Conservation (phyloP, 2,888 invertebrate genomes). For the Sminthurides aquaticus region DNA sequence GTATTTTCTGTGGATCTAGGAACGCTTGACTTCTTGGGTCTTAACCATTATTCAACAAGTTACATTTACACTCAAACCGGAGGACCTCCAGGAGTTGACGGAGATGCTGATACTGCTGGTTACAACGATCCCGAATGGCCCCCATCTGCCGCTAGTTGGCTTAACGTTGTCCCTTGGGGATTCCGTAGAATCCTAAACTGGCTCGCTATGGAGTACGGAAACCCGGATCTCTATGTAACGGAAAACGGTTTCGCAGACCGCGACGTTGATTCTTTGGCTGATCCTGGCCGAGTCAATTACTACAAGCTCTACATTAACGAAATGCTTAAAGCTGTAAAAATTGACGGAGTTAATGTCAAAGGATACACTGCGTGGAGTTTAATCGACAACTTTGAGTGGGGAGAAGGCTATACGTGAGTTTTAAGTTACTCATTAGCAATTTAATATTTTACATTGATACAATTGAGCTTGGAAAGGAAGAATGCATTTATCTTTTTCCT, state of each 20-base stretch:
- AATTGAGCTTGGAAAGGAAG: too few species aligned
- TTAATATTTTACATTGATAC: too few species aligned
- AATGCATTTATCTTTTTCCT: too few species aligned
- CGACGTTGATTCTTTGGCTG: conserved; percentile 29
- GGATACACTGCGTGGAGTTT: conserved; percentile 36
- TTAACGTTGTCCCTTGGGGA: conserved; percentile 38
- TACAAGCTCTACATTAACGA: conserved; percentile 39
- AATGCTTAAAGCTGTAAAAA: conserved; percentile 37
- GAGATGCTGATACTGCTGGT: conserved; percentile 26
- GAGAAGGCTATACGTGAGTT: conserved; percentile 29
- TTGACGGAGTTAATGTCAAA: conserved; percentile 37
- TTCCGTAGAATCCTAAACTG: conserved; percentile 34
- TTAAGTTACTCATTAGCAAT: too few species aligned
- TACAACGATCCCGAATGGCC: conserved; percentile 26
- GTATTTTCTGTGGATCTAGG: not conserved
- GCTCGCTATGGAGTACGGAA: conserved; percentile 32
- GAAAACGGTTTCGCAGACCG: conserved; percentile 30
- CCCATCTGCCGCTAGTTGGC: conserved; percentile 34
- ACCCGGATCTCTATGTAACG: conserved; percentile 36
- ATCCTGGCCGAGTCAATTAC: conserved; percentile 36
- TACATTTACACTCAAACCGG: conserved; percentile 18
- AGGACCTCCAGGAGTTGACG: conserved; percentile 23
- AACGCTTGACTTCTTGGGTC: conserved; percentile 36
- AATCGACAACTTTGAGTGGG: conserved; percentile 35
- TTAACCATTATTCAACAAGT: conserved; percentile 37